Base-by-base conservation (phyloP, 92 coral and sea anemone genomes). In the Phenganax stokvisi region DNA sequence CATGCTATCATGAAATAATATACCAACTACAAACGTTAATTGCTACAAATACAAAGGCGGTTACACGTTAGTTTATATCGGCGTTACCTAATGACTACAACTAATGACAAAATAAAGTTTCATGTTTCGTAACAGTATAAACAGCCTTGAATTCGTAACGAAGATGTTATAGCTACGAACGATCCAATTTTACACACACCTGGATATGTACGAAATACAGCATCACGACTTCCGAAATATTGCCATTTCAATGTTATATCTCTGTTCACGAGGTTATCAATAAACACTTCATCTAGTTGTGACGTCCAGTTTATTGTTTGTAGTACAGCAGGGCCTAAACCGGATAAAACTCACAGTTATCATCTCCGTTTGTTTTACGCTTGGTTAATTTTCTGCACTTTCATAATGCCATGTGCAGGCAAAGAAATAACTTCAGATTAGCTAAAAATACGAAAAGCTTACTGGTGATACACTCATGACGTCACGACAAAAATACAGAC, bases 211-310 rank as follows among this genome's bases (percentile, higher is more conserved):
- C 99, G 87, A 81, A 86, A 86, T 53, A 96, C 92, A 27, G 97
- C 99, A 66, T 89, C 76, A 80, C 87, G 93, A 81, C 92, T 89
- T 28, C 97, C 99, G 87, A 90, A 96, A 82, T 92, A 96, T 86
- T 96, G 99, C 99, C 99, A 96, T 6, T 90, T 88, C 55, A 92
- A 68, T 9, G 92, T 76, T 0, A 92, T 85, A 80, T 96, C 96
- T 12, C 74, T 57, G 53, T 87, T 75, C 81, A 71, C 58, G 8
- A 67, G 80, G 77, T 96, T 96, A 55, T 69, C 63, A 30, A 75
- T 81, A 81, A 96, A 96, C 29, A 85, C 90, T 80, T 86, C 87
- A 79, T 96, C 91, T 27, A 96, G 71, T 53, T 79, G 87, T 69
- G 86, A 83, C 30, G 96, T 87, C 97, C 97, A 96, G 54, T 74